Base-by-base conservation (phyloP, 1,140 invertebrate species). In the Dysdera silvatica region DNA sequence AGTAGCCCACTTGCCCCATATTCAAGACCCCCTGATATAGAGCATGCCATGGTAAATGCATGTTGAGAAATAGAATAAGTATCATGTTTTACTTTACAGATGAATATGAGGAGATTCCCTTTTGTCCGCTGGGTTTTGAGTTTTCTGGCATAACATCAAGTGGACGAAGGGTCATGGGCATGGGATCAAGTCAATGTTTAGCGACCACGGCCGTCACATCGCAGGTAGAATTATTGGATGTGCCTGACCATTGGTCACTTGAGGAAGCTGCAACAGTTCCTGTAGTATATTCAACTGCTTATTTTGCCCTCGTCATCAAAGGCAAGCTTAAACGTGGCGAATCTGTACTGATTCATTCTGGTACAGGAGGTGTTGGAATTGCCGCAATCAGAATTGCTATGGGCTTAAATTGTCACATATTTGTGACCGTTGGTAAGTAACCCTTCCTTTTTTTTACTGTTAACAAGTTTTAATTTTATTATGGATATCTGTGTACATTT, bases 301-400 rank as follows among this genome's bases (percentile, higher is more conserved):
- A 79, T 69, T 82, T 82, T 70, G 79, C 81, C 23, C 69, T 82
- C 8, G 73, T 87, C 31, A 84, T 94, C 26, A 81, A 94, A 68
- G 95, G 92, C 37, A 77, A 83, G 62, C 83, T 98, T 78, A 82
- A 82, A 70, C 79, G 81, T 52, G 91, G 91, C 2, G 89, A 97
- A 69, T 82, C 82, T 32, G 82, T 98, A 33, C 81, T 98, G 1
- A 88, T 98, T 66, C 95, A 98, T 74, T 92, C 95, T 52, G 95
- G 95, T 65, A 87, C 89, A 67, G 95, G 95, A 67, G 95, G 93
- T 68, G 92, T 97, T n/a, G 94, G 95, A 7, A 91, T 95, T 79
- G 93, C 93, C 4, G 91, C 93, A 61, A 96, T 98, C 69, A 80
- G 88, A 6, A 91, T 98, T 69, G 91, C 92, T 23, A 78, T 97